Conservation (phyloP, 2,888 invertebrate species). For the Dasypogon diadema region DNA sequence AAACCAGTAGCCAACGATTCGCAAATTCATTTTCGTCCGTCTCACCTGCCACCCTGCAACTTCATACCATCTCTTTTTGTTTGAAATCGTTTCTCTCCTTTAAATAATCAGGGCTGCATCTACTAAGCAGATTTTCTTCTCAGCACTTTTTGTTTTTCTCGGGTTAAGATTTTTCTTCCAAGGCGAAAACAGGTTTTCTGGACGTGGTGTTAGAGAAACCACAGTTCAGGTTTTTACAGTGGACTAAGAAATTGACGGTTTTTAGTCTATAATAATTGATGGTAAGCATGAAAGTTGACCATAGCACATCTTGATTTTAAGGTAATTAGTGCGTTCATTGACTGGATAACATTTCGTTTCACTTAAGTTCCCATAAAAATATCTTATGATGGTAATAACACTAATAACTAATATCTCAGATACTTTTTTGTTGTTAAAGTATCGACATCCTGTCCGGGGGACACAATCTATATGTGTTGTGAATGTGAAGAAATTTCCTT, state of each 20-base stretch:
- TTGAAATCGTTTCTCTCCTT: neutral
- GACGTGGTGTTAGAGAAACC: slow-evolving; percentile 23
- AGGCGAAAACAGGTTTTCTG: slow-evolving; percentile 38
- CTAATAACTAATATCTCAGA: too few relatives aligned
- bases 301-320: too few relatives aligned
- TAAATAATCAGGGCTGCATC: slow-evolving; percentile 27
- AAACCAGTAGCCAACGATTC: slow-evolving; percentile 30
- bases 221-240: slow-evolving; percentile 37
- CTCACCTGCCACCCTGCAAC: neutral
- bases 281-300: neutral
- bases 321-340: too few relatives aligned
- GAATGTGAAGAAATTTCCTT: too few relatives aligned
- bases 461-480: too few relatives aligned
- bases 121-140: slow-evolving; percentile 37
- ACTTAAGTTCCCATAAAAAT: too few relatives aligned
- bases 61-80: neutral
- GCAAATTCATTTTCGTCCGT: slow-evolving; percentile 18
- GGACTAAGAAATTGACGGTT: slow-evolving; percentile 6
- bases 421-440: too few relatives aligned
- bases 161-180: slow-evolving; percentile 36
- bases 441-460: too few relatives aligned
- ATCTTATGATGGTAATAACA: too few relatives aligned
- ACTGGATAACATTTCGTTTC: too few relatives aligned
- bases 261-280: neutral
- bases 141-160: slow-evolving; percentile 6